Conservation (phyloP, 2,113 vertebrate species). For the Phalacrocorax pelagicus region DNA sequence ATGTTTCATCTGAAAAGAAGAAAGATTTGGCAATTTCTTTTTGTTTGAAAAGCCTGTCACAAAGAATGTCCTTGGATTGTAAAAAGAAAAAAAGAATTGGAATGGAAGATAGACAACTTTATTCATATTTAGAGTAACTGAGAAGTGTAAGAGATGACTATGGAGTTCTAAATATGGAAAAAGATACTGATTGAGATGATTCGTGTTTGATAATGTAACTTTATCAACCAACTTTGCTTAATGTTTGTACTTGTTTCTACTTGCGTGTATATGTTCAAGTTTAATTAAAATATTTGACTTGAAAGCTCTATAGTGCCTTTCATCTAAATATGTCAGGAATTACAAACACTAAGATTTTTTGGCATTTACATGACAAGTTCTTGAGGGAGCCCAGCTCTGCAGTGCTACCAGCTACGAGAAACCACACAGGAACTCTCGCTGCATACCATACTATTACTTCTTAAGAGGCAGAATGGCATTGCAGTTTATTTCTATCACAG, state of each 20-base stretch:
- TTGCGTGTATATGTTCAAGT: conserved; percentile 48
- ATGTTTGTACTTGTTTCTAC: conserved; percentile 57
- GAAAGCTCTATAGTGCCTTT: conserved; percentile 59
- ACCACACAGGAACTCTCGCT: not conserved
- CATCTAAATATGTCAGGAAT: conserved; percentile 33
- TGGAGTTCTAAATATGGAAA: not conserved
- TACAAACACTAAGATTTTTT: not conserved
- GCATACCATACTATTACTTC: fast-evolving
- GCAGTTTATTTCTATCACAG: not conserved
- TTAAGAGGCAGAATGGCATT: not conserved
- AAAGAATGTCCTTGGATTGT: not conserved
- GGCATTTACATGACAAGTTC: not conserved
- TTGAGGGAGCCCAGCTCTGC: not conserved
- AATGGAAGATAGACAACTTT: not conserved
- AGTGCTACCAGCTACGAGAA: not conserved
- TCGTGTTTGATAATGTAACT: conserved; percentile 28
- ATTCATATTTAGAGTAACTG: not conserved
- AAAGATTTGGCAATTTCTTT: not conserved
- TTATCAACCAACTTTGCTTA: not conserved
- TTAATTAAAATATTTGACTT: conserved; percentile 64
- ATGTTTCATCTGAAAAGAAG: not conserved
- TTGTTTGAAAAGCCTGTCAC: not conserved
- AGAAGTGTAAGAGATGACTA: not conserved
- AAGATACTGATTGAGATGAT: not conserved
- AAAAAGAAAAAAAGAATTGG: not conserved